Base-by-base conservation (phyloP, 1,140 invertebrate species). In the Propsilocerus akamusi region DNA sequence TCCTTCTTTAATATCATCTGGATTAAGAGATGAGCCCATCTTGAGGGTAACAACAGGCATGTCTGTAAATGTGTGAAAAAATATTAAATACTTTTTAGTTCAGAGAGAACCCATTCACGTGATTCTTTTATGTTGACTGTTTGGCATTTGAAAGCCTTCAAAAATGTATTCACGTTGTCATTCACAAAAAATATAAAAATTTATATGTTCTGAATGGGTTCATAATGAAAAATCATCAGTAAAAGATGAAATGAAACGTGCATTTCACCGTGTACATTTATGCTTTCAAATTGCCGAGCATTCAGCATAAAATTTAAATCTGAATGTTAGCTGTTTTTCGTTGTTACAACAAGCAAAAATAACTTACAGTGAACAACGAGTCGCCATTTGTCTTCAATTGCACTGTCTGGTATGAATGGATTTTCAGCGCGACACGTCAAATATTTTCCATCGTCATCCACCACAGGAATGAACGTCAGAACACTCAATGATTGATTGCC, bases 401-500 rank as follows among this genome's bases (percentile, higher is more conserved):
- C 75, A 55, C 83, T 87, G 64, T 80, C 78, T 17, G 76, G 74
- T 60, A 92, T 84, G 60, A 72, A 73, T 55, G 83, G 80, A 72
- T 92, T 92, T 69, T 90, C 85, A 46, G 85, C 84, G 50, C 83
- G 72, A 66, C 87, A 92, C 48, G 84, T 87, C 65, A 90, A 77
- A 67, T 82, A 81, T 68, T 86, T 86, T 47, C 83, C 85, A 60
- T 88, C 83, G 67, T 92, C 87, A 53, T 86, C 85, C 48, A 84
- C 81, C 28, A 72, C 76, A 49, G 86, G 85, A 49, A 80, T 76
- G 60, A 89, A 82, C 54, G 77, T 81, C 50, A 91, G 72, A 56
- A 84, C 78, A 68, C 84, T 90, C 56, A 86, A 70, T 49, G 76
- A 88, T 61, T 87, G 78, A 72, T 90, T 90, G 65, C 85, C 82